Evolutionary conservation across 2,888 invertebrate genomes (phyloP), one percentile per base, ranked within the genome.

Genomic region (Oligia latruncula): DNA sequence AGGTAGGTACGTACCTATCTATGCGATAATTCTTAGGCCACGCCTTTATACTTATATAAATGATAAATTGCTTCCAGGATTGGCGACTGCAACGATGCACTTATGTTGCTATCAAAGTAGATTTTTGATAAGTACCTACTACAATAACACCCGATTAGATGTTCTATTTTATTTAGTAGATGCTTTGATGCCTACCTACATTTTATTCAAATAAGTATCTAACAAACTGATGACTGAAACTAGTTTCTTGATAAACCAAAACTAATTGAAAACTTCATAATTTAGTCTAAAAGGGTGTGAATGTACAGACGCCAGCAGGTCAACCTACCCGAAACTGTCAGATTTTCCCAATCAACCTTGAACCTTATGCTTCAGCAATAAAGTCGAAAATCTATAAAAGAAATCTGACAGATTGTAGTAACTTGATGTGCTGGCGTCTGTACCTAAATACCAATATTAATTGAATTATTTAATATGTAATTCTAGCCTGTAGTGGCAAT

Each of bases 31-130:
- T 29, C 17, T 64, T 13, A 23, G 23, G 29, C 74, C 55, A 55
- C 58, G 58, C 46, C 64, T 74, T 64, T 67, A 62, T n/a, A 65
- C 17, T 0, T 72, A 62, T 40, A 17, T 49, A 20, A 55, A 49
- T 66, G 29, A 70, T 23, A 60, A 17, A 20, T 43, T n/a, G 13
- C 9, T 60, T 35, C 0, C 35, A 49, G 5, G 40, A 79, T 80
- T 73, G 60, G 67, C 23, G 55, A 62, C n/a, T 68, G 62, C 35
- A 71, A 46, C 60, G 5, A 49, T 49, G 70, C 17, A 71, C 64
- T 20, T 35, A 35, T 0, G 8, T 58, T 23, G 29, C 15, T 58
- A 65, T 71, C 40, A 71, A 73, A 49, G 20, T 49, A 29, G 20
- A 9, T 29, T 15, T 49, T 70, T 55, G n/a, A 70, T 70, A 78